Percentiles rank a stretch among this genome's conserved stretches.
phyloP scores from a whole-genome alignment of 2,888 invertebrate genomes.

The Xestia rhomboidea region DNA sequence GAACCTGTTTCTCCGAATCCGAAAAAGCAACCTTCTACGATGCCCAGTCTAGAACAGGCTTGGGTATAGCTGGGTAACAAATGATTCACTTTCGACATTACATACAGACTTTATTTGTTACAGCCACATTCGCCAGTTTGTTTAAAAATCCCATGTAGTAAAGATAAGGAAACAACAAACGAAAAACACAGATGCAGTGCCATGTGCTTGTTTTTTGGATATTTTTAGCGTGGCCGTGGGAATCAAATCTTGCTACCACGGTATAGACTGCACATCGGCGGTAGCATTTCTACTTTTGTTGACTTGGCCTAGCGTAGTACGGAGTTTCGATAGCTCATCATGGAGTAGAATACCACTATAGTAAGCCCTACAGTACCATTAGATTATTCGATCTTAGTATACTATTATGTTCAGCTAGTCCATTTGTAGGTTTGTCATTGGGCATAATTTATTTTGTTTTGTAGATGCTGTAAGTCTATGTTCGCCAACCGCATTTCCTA shows the following conservation, averaged over 20 bases:
- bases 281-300: background rate
- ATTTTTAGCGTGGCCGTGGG: no score
- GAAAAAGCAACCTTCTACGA: background rate
- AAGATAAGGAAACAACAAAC: background rate
- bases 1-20: background rate
- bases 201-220: no score
- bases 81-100: background rate
- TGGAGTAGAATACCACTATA: background rate
- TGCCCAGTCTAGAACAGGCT: background rate
- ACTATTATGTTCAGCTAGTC: background rate
- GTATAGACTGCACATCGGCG: background rate
- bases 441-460: background rate
- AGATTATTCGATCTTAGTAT: background rate
- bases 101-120: background rate
- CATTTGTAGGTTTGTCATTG: background rate
- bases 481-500: conserved; percentile 85
- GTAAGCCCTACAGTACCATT: background rate
- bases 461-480: conserved; percentile 82
- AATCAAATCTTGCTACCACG: no score
- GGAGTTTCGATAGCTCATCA: background rate
- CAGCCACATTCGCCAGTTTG: background rate
- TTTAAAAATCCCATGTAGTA: background rate
- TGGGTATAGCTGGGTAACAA: background rate
- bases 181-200: background rate
- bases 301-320: background rate